Evolutionary conservation across 2,797 vertebrate genomes (phyloP).

Genomic region (Ctenochaetus hawaiiensis): DNA sequence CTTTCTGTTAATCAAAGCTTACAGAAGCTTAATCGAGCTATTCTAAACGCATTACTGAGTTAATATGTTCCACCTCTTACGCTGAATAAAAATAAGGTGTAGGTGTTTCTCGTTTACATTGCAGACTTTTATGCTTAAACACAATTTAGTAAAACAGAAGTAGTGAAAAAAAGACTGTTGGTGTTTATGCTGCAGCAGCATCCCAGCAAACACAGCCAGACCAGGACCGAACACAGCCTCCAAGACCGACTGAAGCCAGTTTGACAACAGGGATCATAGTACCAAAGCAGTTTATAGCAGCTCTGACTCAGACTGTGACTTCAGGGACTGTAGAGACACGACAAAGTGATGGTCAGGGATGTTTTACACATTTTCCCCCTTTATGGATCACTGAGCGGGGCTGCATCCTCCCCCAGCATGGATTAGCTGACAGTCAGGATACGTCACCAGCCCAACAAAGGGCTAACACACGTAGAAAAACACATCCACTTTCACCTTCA

Average conservation of each 20-base stretch:
- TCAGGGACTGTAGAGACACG: too few species aligned
- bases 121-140: too few species aligned
- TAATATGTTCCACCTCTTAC: neutral
- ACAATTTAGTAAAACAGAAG: too few species aligned
- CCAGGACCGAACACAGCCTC: neutral
- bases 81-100: neutral
- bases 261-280: too few species aligned
- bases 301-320: too few species aligned
- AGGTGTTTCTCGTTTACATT: too few species aligned
- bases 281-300: too few species aligned
- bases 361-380: neutral
- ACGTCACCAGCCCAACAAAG: neutral
- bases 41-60: neutral
- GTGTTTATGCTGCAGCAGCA: too few species aligned
- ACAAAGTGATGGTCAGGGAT: too few species aligned
- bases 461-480: slow-evolving; percentile 2
- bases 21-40: neutral
- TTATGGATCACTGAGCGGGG: neutral
- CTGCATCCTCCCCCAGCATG: neutral
- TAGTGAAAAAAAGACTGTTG: too few species aligned
- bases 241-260: too few species aligned
- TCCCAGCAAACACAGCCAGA: too few species aligned
- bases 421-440: neutral
- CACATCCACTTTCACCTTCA: neutral
- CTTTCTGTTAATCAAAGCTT: slow-evolving; percentile 12